Evolutionary conservation across 2,888 invertebrate genomes (phyloP).

Genomic region (Mythimna vitellina): DNA sequence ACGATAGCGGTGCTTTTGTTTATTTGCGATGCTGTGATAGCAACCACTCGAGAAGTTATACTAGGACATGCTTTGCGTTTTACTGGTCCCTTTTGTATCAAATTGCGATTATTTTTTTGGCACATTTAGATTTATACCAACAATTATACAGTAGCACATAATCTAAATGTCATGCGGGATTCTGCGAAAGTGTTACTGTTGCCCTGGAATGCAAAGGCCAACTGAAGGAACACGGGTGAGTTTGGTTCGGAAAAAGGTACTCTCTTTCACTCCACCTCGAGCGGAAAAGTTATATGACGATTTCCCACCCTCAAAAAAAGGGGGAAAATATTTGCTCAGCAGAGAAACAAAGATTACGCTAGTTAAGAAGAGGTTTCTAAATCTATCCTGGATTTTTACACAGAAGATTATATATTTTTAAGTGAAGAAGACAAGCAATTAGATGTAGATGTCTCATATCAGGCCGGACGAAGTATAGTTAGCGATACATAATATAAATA

Average conservation of each 20-base stretch:
- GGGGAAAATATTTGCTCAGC: background rate
- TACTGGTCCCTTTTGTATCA: too few species aligned
- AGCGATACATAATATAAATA: constrained; percentile 16
- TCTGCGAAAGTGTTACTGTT: too few species aligned
- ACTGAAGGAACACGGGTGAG: too few species aligned
- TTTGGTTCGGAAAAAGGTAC: too few species aligned
- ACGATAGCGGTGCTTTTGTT: constrained; percentile 66
- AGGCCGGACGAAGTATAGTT: background rate
- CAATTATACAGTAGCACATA: background rate
- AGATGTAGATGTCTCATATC: constrained; percentile 30
- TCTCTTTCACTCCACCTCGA: too few species aligned
- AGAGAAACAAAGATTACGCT: background rate
- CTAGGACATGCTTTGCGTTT: background rate
- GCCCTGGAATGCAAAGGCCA: too few species aligned
- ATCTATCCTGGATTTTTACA: background rate
- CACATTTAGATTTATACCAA: background rate
- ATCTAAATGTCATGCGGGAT: too few species aligned
- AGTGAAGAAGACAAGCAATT: constrained; percentile 22
- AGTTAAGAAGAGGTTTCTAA: background rate
- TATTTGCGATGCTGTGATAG: constrained; percentile 28
- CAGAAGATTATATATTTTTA: constrained; percentile 7
- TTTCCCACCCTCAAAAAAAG: too few species aligned
- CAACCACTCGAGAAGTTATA: constrained; percentile 1
- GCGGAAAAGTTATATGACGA: too few species aligned
- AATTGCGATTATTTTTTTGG: background rate